Evolutionary conservation across 1,140 invertebrate species (phyloP), one percentile per base, ranked within the genome.

Genomic region (Listronotus bonariensis): DNA sequence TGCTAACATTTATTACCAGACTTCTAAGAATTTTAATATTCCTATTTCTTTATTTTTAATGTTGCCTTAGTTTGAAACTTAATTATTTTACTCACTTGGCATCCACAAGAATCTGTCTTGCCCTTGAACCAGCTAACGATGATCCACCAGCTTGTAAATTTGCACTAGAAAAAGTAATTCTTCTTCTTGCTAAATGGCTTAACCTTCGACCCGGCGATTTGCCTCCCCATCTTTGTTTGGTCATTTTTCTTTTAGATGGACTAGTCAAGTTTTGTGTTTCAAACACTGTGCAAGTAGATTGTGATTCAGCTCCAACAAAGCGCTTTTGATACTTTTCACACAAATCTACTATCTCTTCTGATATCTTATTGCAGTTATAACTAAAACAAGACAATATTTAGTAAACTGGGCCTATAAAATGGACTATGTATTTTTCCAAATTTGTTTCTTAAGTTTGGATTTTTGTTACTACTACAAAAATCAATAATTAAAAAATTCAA

Each of bases 201-300:
- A 89, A 73, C 38, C 87, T 78, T 55, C 86, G 83, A 0, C 87
- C 87, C 0, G 88, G 88, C 38, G 87, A 89, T 70, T 86, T 85
- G 61, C 42, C 76, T 82, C 80, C 82, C 48, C 76, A 83, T 69
- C 81, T 80, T 65, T 82, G 79, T 57, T 81, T 79, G 20, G 82
- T 59, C 43, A 81, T 76, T 76, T 80, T 83, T 43, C 83, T 72
- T 66, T 86, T 87, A 59, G 77, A 82, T 0, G 84, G 82, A 75
- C 83, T 88, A 10, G 34, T 26, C 48, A 77, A 79, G 6, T 81
- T 79, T 8, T 80, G 79, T 45, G 82, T 81, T 54, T 84, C 80
- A 66, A 82, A 83, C 32, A 84, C 78, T 48, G 84, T 87, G 63
- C 87, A 86, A 57, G 84, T 86, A 0, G 86, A 87, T 57, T 87